Base-by-base conservation (phyloP, 2,888 invertebrate genomes). In the Rhyacophila evoluta region DNA sequence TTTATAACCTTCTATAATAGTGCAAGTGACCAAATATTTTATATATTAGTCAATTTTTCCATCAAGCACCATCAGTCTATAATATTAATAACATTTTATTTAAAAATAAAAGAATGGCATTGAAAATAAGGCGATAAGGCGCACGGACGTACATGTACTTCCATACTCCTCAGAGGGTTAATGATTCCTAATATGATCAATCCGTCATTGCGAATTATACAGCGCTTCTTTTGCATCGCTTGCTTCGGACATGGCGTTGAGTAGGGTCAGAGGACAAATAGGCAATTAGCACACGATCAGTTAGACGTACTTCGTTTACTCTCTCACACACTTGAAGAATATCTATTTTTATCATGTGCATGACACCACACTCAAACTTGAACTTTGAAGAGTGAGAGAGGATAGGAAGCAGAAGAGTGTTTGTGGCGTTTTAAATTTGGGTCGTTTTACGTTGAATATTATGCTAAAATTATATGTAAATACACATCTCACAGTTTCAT, bases 211-310 rank as follows among this genome's bases (percentile, higher is more conserved):
- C 55, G 19, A 55, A 55, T 25, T 55, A 19, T 5, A 55, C 55
- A 1, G 55, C 15, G 4, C 36, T 36, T 33, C 15, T 70, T 70
- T 70, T 28, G 12, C 71, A 70, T 28, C 15, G 19, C 15, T 70
- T 19, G 33, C 15, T 70, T 29, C 25, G 1, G 15, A 70, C 33
- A 28, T 19, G 33, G 12, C 2, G n/a, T 37, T 8, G 25, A 70
- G 37, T 29, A 68, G 37, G 68, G 74, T 74, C 74, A 74, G 38
- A 75, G 36, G 37, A 41, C 72, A 37, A n/a, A 37, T 15, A 55
- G 72, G 39, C 72, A 41, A 77, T 77, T 77, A 72, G 55, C 55
- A 55, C 15, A 55, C 15, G 19, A 33, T 71, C 72, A 71, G 38
- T 77, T 55, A 25, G 10, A 55, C 10, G 6, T 25, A 19, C 2